These are phyloP conservation scores for Ctenicera cuprea DNA, from an alignment of 2,888 invertebrate species.

Conservation along the genomic window DNA sequence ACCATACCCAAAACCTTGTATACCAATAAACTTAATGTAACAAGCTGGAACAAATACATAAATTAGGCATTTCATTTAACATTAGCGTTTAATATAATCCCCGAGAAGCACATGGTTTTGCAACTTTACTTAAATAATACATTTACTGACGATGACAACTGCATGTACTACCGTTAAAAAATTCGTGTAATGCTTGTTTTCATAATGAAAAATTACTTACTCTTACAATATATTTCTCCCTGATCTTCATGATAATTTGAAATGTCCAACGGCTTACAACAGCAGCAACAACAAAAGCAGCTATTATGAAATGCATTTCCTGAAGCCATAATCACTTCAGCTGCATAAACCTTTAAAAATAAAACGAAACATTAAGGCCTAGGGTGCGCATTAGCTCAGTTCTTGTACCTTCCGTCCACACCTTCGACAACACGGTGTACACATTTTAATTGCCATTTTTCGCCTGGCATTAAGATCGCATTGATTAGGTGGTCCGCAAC, in stretches of 20 bases:
- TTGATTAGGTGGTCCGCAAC: slow-evolving; percentile 58
- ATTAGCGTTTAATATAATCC: no score
- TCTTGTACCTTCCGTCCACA: slow-evolving; percentile 69
- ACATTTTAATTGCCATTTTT: slow-evolving; percentile 48
- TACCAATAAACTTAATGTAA: slow-evolving; percentile 73
- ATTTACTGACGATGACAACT: no score
- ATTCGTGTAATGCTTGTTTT: no score
- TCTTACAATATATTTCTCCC: slow-evolving; percentile 75
- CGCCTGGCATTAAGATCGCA: slow-evolving; percentile 56
- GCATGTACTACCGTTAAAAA: no score
- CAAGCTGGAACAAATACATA: slow-evolving; percentile 70
- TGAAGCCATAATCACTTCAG: slow-evolving; percentile 70
- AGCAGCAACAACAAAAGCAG: slow-evolving; percentile 75
- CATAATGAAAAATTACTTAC: slow-evolving; percentile 68
- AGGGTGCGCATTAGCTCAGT: no score
- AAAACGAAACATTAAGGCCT: slow-evolving; percentile 1
- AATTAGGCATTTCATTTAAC: no score
- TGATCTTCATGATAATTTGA: slow-evolving; percentile 72
- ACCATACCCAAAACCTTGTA: slow-evolving; percentile 52
- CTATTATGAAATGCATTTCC: slow-evolving; percentile 73
- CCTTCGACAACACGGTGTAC: slow-evolving; percentile 66
- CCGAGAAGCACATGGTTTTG: no score
- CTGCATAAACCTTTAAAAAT: slow-evolving; percentile 68
- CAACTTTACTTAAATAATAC: no score
- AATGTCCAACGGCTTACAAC: slow-evolving; percentile 73